phyloP scores from a whole-genome alignment of 2,888 invertebrate species.

The Phlogophora meticulosa region DNA sequence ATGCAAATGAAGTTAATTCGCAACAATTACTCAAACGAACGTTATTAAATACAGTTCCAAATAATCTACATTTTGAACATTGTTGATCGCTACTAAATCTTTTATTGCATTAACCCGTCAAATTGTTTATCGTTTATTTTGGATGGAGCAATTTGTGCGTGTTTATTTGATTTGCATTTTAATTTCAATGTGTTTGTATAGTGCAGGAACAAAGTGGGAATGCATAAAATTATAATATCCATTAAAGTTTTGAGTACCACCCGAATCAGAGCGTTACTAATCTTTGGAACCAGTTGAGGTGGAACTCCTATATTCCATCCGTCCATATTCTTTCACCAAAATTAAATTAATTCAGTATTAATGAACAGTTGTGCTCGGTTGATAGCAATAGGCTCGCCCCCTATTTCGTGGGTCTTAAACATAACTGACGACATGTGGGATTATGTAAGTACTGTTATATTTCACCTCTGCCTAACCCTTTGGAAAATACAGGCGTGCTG shows the following conservation, averaged over 20 bases:
- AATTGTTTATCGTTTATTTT: conserved; percentile 16
- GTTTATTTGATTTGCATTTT: conserved; percentile 44
- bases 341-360: too few relatives aligned
- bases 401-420: too few relatives aligned
- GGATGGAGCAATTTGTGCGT: conserved; percentile 24
- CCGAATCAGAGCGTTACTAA: background rate
- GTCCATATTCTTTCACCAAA: background rate
- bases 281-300: background rate
- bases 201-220: conserved; percentile 5
- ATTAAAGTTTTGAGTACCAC: background rate
- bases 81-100: conserved; percentile 15
- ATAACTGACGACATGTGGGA: too few relatives aligned
- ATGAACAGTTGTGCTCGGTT: too few relatives aligned
- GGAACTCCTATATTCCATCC: too few relatives aligned
- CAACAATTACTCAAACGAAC: background rate
- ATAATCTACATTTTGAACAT: conserved; percentile 1
- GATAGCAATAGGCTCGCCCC: too few relatives aligned
- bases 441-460: too few relatives aligned
- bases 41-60: background rate
- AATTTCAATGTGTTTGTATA: conserved; percentile 18
- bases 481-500: too few relatives aligned
- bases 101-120: conserved; percentile 12
- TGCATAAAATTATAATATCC: conserved; percentile 4
- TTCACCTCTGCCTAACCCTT: too few relatives aligned
- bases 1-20: background rate